These are phyloP conservation scores for Phaenicophaeus curvirostris DNA, from an alignment of 2,797 vertebrate genomes.

Conservation along the genomic window DNA sequence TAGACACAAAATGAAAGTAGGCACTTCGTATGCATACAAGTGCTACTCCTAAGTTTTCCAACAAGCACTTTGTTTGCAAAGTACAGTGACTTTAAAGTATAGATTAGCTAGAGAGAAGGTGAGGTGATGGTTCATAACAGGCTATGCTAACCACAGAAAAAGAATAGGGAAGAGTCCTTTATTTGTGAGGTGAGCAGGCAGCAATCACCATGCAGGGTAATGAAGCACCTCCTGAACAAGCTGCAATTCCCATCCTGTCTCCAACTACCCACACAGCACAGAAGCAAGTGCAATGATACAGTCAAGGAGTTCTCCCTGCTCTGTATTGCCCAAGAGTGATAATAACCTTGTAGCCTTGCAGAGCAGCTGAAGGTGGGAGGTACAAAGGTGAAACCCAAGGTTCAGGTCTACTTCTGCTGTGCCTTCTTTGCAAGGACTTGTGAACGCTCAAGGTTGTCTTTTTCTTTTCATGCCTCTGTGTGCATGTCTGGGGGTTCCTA, in stretches of 20 bases:
- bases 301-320: background rate
- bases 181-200: background rate
- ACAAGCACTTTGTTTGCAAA: background rate
- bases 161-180: background rate
- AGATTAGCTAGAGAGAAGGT: background rate
- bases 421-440: background rate
- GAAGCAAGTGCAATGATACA: rapidly evolving
- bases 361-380: background rate
- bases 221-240: background rate
- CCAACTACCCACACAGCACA: background rate
- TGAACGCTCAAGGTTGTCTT: background rate
- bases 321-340: background rate
- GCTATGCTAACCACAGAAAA: background rate
- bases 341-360: background rate
- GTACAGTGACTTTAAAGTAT: background rate
- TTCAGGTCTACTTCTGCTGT: background rate
- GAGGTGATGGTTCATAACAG: background rate
- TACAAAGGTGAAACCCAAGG: rapidly evolving
- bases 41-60: background rate
- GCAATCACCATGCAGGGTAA: background rate
- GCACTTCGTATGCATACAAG: background rate
- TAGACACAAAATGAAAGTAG: background rate
- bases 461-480: background rate
- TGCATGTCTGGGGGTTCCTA: background rate
- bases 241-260: background rate